A percentile compares a stretch with the other conserved stretches of the same genome.
Conservation (phyloP, 2,113 vertebrate species). For the Oreochromis aureus region DNA sequence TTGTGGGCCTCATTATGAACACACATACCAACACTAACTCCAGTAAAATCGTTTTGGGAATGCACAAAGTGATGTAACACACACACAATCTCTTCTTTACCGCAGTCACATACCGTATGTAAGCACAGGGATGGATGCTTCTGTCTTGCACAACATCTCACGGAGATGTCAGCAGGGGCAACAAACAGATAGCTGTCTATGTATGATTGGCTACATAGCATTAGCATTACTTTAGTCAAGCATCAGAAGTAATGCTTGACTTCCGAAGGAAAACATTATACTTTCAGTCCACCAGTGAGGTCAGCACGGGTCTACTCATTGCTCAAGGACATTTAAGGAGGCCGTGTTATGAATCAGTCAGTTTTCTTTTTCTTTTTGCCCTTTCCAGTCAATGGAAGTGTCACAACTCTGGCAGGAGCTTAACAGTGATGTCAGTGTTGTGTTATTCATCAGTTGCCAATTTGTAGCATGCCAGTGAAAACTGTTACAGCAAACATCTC, state of each 20-base stretch:
- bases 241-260: background rate
- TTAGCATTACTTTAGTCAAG: background rate
- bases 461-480: background rate
- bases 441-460: slow-evolving; percentile 12
- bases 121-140: background rate
- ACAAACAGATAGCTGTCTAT: background rate
- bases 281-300: background rate
- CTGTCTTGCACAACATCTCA: background rate
- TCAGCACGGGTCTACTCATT: background rate
- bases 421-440: background rate
- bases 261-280: background rate
- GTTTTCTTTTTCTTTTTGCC: background rate
- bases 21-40: background rate
- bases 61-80: background rate
- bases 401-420: background rate
- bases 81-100: background rate
- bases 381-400: slow-evolving; percentile 3
- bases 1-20: background rate
- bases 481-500: background rate
- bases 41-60: background rate
- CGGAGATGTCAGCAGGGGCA: background rate
- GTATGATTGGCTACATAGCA: background rate
- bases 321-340: slow-evolving; percentile 11
- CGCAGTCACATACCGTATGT: background rate
- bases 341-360: background rate